A percentile compares a stretch with the other conserved stretches of the same genome.
Evolutionary conservation across 2,888 invertebrate genomes (phyloP).

Genomic region (Stramonita haemastoma): DNA sequence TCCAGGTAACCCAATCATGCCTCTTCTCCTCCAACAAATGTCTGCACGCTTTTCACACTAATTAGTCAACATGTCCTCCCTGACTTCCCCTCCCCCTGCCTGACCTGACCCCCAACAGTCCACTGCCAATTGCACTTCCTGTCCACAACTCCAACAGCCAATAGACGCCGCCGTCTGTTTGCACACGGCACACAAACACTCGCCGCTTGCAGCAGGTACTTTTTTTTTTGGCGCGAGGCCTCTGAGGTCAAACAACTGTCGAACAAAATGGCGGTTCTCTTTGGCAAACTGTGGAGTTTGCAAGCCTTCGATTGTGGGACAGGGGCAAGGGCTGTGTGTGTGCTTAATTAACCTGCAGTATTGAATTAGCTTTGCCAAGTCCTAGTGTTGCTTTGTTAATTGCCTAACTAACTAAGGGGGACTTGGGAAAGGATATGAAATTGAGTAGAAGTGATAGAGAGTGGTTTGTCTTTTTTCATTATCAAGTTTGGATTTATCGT

Average conservation of each 20-base stretch:
- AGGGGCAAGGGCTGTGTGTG: background rate
- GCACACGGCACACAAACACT: conserved; percentile 23
- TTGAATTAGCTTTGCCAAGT: background rate
- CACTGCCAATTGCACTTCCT: conserved; percentile 8
- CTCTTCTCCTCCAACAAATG: too few species aligned
- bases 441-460: too few species aligned
- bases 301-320: background rate
- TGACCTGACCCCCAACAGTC: background rate
- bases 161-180: background rate
- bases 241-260: background rate
- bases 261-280: background rate
- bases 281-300: background rate
- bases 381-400: background rate
- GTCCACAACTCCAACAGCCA: background rate
- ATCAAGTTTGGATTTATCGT: too few species aligned
- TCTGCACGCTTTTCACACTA: background rate
- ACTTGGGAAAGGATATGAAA: too few species aligned
- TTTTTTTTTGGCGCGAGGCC: background rate
- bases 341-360: background rate
- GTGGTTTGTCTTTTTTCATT: too few species aligned
- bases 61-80: background rate
- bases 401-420: too few species aligned
- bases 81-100: background rate
- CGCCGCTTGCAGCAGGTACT: background rate
- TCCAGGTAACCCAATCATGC: too few species aligned